Conservation (phyloP, 2,888 invertebrate genomes). For the Atrina japonica region DNA sequence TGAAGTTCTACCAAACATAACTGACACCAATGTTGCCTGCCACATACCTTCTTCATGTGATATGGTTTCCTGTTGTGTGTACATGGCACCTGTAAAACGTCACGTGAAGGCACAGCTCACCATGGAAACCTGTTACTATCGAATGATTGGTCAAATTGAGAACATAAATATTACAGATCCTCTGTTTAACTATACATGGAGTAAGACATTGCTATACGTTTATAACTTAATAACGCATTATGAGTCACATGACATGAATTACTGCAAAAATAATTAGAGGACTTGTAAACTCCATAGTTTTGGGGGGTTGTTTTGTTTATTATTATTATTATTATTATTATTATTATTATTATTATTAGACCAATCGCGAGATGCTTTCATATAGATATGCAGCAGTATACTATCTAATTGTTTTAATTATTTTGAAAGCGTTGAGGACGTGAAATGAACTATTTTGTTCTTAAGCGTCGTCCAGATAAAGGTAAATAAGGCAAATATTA, state of each 20-base stretch:
- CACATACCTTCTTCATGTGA: conserved; percentile 52
- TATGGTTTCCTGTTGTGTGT: conserved; percentile 45
- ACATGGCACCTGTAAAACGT: conserved; percentile 38
- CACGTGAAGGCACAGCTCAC: conserved; percentile 36
- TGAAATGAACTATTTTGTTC: too few relatives aligned
- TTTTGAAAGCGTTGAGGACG: too few relatives aligned
- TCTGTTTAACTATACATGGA: conserved; percentile 54
- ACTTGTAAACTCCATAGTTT: too few relatives aligned
- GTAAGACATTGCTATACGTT: conserved; percentile 34
- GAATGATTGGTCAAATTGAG: conserved; percentile 45
- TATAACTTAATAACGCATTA: background rate
- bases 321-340: too few relatives aligned
- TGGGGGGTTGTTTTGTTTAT: too few relatives aligned
- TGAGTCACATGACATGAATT: background rate
- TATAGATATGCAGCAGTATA: too few relatives aligned
- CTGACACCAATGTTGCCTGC: conserved; percentile 41
- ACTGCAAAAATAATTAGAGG: too few relatives aligned
- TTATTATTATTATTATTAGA: too few relatives aligned
- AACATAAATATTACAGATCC: conserved; percentile 43
- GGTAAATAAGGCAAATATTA: too few relatives aligned
- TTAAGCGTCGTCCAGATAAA: too few relatives aligned
- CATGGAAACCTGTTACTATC: conserved; percentile 49
- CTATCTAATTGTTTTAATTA: too few relatives aligned
- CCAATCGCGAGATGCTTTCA: too few relatives aligned
- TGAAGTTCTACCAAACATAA: conserved; percentile 16